Base-by-base conservation (phyloP, 2,113 vertebrate genomes). In the Monopterus albus region DNA sequence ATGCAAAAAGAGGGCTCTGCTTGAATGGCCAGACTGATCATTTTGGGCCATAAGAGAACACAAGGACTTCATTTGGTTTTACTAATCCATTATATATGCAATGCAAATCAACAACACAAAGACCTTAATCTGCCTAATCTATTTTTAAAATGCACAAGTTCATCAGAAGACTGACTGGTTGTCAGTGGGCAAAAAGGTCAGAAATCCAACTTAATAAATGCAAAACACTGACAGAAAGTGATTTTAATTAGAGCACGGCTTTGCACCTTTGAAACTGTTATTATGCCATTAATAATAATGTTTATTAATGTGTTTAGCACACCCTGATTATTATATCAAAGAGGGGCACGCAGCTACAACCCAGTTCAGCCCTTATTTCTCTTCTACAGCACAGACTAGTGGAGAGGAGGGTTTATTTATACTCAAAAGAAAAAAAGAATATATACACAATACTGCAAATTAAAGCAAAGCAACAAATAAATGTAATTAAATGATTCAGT, bases 231-330 rank as follows among this genome's bases (percentile, higher is more conserved):
- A 80, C 66, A 89, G 86, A 89, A 88, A 78, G 47, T 45, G 78
- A 51, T 83, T 86, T 85, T 88, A 91, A 92, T 91, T 91, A 86
- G 67, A 63, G 69, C 29, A 73, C 58, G 73, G 71, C 75, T 86
- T 72, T 81, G 74, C 59, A 78, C 60, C 68, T 87, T 77, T 83
- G 85, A 88, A 86, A 90, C 63, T 75, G 63, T 87, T 87, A 84
- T 87, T 82, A 68, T 58, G 53, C 46, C 64, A 53, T n/a, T n/a
- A n/a, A n/a, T n/a, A n/a, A n/a, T 86, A 75, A 92, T 92, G 89
- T 91, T 91, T 91, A 91, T 92, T 90, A 88, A 93, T 91, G 79
- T 87, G 87, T 92, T 89, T 91, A 82, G 51, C 69, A 57, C 76
- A 56, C 64, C 63, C 59, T 84, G 77, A 89, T 90, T 87, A 83